These are phyloP conservation scores for Meriones psammophilus DNA, from an alignment of 2,797 vertebrate species.

Conservation along the genomic window DNA sequence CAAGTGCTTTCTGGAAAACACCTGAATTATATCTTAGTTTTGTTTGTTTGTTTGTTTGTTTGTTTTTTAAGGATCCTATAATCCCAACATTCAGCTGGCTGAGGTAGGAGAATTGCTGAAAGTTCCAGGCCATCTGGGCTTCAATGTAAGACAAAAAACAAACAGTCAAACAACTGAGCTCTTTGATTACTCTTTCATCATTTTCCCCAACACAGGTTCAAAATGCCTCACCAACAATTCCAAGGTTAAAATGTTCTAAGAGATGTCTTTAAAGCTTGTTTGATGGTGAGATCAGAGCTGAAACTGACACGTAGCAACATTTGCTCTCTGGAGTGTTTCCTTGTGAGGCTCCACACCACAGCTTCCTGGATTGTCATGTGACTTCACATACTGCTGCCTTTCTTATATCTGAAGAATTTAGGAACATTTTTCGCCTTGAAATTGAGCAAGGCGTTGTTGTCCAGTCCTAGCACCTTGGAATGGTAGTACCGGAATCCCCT, in stretches of 20 bases:
- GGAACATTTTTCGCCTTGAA: constrained; percentile 39
- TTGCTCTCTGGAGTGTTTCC: not conserved
- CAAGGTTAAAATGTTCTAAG: constrained; percentile 6
- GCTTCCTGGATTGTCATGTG: not conserved
- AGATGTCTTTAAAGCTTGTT: not conserved
- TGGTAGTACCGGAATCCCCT: not conserved
- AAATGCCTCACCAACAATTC: not conserved
- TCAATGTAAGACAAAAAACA: not conserved
- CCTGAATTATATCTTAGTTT: constrained; percentile 6
- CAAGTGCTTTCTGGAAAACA: not conserved
- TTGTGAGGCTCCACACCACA: not conserved
- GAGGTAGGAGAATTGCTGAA: not conserved
- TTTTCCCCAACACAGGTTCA: not conserved
- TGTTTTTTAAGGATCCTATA: not conserved
- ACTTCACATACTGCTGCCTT: not conserved
- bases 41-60: not conserved
- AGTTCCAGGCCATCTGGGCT: not conserved
- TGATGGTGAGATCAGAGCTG: not conserved
- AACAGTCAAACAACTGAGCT: not conserved
- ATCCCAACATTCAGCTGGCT: not conserved
- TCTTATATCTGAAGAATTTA: constrained; percentile 47
- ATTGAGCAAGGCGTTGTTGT: not conserved
- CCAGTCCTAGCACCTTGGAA: not conserved
- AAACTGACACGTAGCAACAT: constrained; percentile 10
- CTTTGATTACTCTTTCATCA: not conserved